Percentiles rank a stretch among this genome's conserved stretches.
Conservation (phyloP, 1,140 invertebrate genomes). For the Orchestia grillus region DNA sequence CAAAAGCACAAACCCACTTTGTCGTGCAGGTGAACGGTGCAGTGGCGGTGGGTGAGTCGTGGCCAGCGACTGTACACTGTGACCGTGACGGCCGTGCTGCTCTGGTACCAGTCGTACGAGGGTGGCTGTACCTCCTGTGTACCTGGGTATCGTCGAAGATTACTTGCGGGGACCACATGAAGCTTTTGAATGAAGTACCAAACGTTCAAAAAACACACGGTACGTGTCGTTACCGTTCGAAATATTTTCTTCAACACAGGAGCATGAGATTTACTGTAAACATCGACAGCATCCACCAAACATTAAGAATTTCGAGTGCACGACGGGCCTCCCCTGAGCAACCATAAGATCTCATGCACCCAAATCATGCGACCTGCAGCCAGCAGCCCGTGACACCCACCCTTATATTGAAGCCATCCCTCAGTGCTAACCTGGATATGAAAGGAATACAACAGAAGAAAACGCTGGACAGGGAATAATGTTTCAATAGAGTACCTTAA, state of each 20-base stretch:
- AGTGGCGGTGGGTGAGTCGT: conserved; percentile 26
- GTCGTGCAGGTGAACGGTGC: not conserved
- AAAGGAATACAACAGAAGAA: not conserved
- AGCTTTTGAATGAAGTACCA: not conserved
- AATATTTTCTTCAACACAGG: not conserved
- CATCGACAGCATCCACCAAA: not conserved
- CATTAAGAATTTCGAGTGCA: not conserved
- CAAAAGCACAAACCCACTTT: not conserved
- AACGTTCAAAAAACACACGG: not conserved
- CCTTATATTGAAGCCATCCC: not conserved
- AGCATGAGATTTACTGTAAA: not conserved
- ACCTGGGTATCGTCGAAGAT: not conserved
- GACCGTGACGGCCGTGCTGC: conserved; percentile 69
- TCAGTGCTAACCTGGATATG: not conserved
- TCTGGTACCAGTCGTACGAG: conserved; percentile 73
- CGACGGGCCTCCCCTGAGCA: not conserved
- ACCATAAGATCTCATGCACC: not conserved
- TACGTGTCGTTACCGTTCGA: not conserved
- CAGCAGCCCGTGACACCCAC: not conserved
- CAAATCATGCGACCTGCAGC: not conserved
- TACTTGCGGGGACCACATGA: not conserved
- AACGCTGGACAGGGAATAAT: not conserved
- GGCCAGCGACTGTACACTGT: conserved; percentile 71
- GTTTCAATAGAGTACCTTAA: not conserved
- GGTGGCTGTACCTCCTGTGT: conserved; percentile 60